Evolutionary conservation across 2,888 invertebrate genomes (phyloP), one percentile per base, ranked within the genome.

Genomic region (Allacma fusca): DNA sequence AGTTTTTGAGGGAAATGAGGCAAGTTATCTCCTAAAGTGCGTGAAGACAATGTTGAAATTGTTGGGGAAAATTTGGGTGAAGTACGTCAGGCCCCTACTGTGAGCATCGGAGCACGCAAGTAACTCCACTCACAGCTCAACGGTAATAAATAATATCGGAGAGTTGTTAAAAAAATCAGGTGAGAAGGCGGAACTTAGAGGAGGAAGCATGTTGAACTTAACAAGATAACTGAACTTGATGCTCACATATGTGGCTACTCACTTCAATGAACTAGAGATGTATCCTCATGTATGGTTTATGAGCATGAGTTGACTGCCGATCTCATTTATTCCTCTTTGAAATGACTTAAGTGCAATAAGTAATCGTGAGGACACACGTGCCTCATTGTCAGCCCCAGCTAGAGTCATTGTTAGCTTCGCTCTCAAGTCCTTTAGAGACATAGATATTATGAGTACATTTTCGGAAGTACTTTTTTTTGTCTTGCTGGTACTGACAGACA

Each of bases 181-280:
- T 74, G 74, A 65, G 43, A 65, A 74, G 65, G 74, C 65, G 74
- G 74, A 74, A 74, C 74, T 65, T 50, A n/a, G n/a, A n/a, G n/a
- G 65, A 67, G 74, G 74, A 74, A 74, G 74, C 57, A 29, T 50
- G 44, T n/a, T 28, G 65, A 74, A 65, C 64, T 74, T 65, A 67
- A 74, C 65, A 43, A 74, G 44, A 24, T 73, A 73, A 73, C 64
- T 73, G 64, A 73, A 64, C 73, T 72, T 72, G 4, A 57, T 57
- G 57, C 13, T 16, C 23, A 57, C 57, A 5, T 57, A 16, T 57
- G 57, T 4, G 5, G 2, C 57, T 16, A 62, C 23, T 21, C 21
- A 62, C 13, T 62, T 24, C 26, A 62, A 34, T 34, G 34, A 34
- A n/a, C n/a, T n/a, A n/a, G n/a, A n/a, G n/a, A n/a, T n/a, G n/a